Evolutionary conservation across 2,113 vertebrate genomes (phyloP).

Genomic region (Larimichthys crocea): DNA sequence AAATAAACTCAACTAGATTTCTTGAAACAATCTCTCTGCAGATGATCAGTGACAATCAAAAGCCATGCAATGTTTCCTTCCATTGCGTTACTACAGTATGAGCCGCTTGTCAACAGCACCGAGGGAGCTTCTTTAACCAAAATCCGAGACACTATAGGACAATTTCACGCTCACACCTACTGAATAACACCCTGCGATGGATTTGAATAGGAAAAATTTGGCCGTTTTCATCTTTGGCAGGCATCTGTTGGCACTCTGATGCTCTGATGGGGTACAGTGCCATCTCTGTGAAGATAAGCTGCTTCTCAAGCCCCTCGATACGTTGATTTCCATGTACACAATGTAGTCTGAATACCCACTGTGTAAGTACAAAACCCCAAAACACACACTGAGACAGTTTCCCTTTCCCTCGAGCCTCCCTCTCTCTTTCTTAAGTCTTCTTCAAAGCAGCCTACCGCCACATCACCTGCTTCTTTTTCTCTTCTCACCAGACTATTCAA

Average conservation of each 20-base stretch:
- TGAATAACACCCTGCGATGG: constrained; percentile 7
- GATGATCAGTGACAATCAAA: neutral
- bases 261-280: constrained; percentile 28
- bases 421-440: constrained; percentile 47
- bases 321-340: constrained; percentile 57
- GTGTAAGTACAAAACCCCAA: constrained; percentile 64
- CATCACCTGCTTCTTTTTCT: constrained; percentile 67
- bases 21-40: neutral
- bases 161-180: neutral
- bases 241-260: constrained; percentile 12
- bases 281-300: constrained; percentile 54
- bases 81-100: neutral
- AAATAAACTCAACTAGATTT: too few relatives aligned
- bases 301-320: constrained; percentile 37
- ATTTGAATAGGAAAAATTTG: constrained; percentile 26
- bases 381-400: constrained; percentile 72
- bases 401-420: constrained; percentile 34
- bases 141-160: neutral
- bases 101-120: neutral
- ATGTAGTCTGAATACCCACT: constrained; percentile 60
- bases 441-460: constrained; percentile 56
- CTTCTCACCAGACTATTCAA: constrained; percentile 47
- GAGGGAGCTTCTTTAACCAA: neutral
- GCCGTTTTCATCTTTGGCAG: constrained; percentile 28
- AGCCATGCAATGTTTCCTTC: neutral